Percentiles rank a stretch among this genome's conserved stretches.
Evolutionary conservation across 2,113 vertebrate species (phyloP).

Genomic region (Brachionichthys hirsutus): DNA sequence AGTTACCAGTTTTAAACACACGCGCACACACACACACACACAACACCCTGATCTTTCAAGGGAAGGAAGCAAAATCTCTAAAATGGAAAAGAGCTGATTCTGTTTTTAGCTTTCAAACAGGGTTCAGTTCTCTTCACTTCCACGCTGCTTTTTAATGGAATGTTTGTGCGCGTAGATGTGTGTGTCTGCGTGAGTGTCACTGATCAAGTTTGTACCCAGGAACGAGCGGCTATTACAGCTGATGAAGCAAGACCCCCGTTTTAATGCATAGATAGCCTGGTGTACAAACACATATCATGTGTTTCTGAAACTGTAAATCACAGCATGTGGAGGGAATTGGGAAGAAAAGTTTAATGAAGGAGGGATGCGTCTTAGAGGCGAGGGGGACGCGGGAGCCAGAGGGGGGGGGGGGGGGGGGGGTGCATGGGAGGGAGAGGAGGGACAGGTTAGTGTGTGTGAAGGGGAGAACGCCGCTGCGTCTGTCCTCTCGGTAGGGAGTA

Average conservation of each 20-base stretch:
- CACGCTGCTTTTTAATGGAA: neutral
- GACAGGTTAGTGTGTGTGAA: no score
- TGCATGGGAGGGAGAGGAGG: no score
- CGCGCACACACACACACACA: constrained; percentile 6
- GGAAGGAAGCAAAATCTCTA: constrained; percentile 45
- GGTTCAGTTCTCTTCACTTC: constrained; percentile 15
- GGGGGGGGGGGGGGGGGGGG: no score
- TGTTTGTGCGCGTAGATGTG: constrained; percentile 12
- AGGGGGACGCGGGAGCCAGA: constrained; percentile 1
- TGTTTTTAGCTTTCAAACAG: constrained; percentile 52
- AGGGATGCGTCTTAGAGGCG: no score
- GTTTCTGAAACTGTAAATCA: constrained; percentile 25
- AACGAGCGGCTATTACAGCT: constrained; percentile 27
- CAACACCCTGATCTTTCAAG: constrained; percentile 36
- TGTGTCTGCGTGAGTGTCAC: constrained; percentile 7
- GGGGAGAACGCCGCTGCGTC: no score
- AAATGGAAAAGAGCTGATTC: constrained; percentile 56
- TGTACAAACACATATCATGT: constrained; percentile 23
- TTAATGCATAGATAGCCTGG: constrained; percentile 20
- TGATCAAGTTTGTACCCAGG: constrained; percentile 23
- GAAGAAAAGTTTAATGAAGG: constrained; percentile 30
- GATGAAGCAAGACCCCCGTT: constrained; percentile 39
- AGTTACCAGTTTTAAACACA: constrained; percentile 38
- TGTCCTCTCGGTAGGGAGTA: no score
- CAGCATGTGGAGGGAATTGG: constrained; percentile 9